Base-by-base conservation (phyloP, 2,113 vertebrate genomes). In the Cariama cristata region DNA sequence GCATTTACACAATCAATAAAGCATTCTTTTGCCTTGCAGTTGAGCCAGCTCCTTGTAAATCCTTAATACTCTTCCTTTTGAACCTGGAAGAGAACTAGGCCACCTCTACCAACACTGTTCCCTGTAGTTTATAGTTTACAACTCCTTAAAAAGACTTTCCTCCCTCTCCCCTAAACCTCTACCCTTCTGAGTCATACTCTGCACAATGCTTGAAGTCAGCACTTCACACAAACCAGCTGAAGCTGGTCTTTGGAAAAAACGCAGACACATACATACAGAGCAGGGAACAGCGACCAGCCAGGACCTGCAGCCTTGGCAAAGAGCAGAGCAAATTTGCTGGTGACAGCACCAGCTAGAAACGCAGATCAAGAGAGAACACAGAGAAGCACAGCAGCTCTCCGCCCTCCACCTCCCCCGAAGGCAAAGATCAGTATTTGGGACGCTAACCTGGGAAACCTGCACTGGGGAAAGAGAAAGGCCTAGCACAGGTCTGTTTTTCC, bases 291-390 rank as follows among this genome's bases (percentile, higher is more conserved):
- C 19, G 5, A 93, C 95, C 86, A 87, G 95, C 86, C 82, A 45
- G 68, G 82, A 92, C 95, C 95, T 96, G 95, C 90, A 75, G 58
- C 56, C 62, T 49, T 96, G 92, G 95, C 95, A 93, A 16, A 18
- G 40, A 75, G 63, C 62, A 27, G 55, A 69, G 60, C 4, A 0
- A 52, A 72, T 53, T 15, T 55, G 85, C 89, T 45, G 85, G 75
- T 90, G 89, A 96, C 81, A 83, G 79, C 81, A 79, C n/a, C 66
- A 64, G 76, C 49, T 3, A 92, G 93, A 87, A 90, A 94, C 17
- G 90, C 86, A 42, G 58, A 69, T 87, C 82, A 75, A 75, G 90
- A 93, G 82, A 33, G 73, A 90, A 90, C 81, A 79, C 0, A 18
- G 94, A 68, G 50, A 12, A 79, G 88, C 75, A 44, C 35, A 68